phyloP scores from a whole-genome alignment of 1,140 invertebrate species.

The Hylaeus anthracinus region DNA sequence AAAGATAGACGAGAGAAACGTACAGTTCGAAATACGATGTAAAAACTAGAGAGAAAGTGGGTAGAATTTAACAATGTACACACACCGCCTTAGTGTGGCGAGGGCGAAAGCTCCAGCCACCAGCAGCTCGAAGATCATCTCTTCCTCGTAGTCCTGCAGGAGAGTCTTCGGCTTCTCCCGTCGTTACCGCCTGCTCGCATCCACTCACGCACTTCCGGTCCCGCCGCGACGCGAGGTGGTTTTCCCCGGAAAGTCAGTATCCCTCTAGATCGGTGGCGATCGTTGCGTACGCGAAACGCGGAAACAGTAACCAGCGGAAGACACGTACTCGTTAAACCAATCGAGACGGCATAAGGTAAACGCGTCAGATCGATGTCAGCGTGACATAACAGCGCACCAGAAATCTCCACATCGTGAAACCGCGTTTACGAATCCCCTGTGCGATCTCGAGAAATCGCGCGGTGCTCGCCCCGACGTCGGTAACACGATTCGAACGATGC shows the following conservation, averaged over 20 bases:
- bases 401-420: conserved; percentile 58
- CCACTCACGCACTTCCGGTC: conserved; percentile 68
- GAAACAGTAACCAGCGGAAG: neutral
- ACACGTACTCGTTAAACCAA: neutral
- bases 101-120: conserved; percentile 80
- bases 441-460: neutral
- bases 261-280: conserved; percentile 10
- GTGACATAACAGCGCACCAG: conserved; percentile 61
- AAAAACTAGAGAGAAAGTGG: conserved; percentile 50
- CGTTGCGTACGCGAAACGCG: conserved; percentile 9
- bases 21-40: neutral
- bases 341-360: neutral
- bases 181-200: conserved; percentile 66
- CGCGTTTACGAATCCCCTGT: conserved; percentile 1
- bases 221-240: conserved; percentile 14
- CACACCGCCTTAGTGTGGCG: conserved; percentile 81
- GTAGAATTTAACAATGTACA: conserved; percentile 79
- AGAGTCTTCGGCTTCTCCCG: conserved; percentile 70
- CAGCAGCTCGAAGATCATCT: conserved; percentile 79
- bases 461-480: conserved; percentile 28
- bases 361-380: conserved; percentile 56
- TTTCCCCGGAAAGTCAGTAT: conserved; percentile 4
- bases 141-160: conserved; percentile 74
- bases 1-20: neutral
- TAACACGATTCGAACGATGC: conserved; percentile 17